Conservation (phyloP, 2,797 vertebrate species). For the Tenualosa ilisha region DNA sequence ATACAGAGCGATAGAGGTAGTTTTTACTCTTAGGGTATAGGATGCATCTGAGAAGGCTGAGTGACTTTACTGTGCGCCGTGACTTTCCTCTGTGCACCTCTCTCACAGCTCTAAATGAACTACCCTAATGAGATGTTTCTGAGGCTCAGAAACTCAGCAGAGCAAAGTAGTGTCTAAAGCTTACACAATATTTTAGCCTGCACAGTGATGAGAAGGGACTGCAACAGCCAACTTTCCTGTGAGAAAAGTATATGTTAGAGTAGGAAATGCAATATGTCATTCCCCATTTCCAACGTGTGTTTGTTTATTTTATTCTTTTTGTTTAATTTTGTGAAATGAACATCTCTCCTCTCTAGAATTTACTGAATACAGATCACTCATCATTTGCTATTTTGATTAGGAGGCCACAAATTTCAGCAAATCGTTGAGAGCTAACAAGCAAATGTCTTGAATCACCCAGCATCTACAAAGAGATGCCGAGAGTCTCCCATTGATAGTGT, state of each 20-base stretch:
- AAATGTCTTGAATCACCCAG: not conserved
- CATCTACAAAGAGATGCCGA: not conserved
- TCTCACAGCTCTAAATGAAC: not conserved
- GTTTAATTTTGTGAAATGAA: not conserved
- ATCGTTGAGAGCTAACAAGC: not conserved
- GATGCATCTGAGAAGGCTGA: not conserved
- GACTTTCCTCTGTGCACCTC: too few species aligned
- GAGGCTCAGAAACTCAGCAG: not conserved
- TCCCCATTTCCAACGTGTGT: not conserved
- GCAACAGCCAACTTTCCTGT: not conserved
- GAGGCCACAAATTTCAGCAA: not conserved
- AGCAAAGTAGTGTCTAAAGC: not conserved
- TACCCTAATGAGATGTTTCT: not conserved
- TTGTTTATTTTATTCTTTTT: too few species aligned
- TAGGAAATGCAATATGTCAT: not conserved
- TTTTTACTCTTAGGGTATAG: not conserved
- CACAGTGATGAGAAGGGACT: not conserved
- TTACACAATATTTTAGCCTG: not conserved
- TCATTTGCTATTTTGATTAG: not conserved
- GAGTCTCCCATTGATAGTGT: slow-evolving; percentile 1
- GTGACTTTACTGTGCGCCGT: not conserved
- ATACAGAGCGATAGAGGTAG: not conserved
- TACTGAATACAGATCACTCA: not conserved
- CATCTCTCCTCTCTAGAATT: not conserved
- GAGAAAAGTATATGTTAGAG: too few species aligned